Evolutionary conservation across 2,888 invertebrate genomes (phyloP), one percentile per base, ranked within the genome.

Genomic region (Exephanes ischioxanthus): DNA sequence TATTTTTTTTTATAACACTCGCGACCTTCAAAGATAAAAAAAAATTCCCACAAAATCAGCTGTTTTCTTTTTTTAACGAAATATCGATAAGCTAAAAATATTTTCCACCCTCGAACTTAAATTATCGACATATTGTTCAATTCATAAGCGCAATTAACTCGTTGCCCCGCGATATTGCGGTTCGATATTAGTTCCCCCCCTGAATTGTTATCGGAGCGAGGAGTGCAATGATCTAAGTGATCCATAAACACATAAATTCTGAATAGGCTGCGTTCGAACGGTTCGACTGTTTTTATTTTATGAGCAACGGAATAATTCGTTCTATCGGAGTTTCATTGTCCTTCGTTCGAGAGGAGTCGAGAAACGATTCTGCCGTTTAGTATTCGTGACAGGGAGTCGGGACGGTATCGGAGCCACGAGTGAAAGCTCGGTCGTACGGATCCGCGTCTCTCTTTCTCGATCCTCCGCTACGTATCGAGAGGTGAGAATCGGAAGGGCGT

Each of bases 311-410:
- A 63, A 66, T 51, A 63, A 14, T 66, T 76, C 30, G 33, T 66
- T 37, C 66, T 33, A 53, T 76, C 11, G 33, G 14, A 9, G 66
- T 26, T 26, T 66, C 51, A 58, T 76, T 48, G 22, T 66, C 6
- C 37, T 16, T 19, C 33, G 16, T 33, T 26, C 14, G 14, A 51
- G 61, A 6, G 14, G 14, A n/a, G 14, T n/a, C 76, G 37, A 33
- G 61, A 63, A 45, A 63, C 71, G 61, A 68, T n/a, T 53, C 37
- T 58, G 48, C 45, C 71, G 79, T 79, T 79, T 79, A 51, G 79
- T 71, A 79, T 79, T 79, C 79, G 79, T 79, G 71, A 71, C 71
- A 63, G 70, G 61, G 79, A 79, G 61, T 79, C 70, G 58, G 45
- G 41, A 79, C 71, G 71, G 71, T 79, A 71, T 63, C 79, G 63